phyloP scores from a whole-genome alignment of 1,140 invertebrate species.

The Reticulitermes speratus region DNA sequence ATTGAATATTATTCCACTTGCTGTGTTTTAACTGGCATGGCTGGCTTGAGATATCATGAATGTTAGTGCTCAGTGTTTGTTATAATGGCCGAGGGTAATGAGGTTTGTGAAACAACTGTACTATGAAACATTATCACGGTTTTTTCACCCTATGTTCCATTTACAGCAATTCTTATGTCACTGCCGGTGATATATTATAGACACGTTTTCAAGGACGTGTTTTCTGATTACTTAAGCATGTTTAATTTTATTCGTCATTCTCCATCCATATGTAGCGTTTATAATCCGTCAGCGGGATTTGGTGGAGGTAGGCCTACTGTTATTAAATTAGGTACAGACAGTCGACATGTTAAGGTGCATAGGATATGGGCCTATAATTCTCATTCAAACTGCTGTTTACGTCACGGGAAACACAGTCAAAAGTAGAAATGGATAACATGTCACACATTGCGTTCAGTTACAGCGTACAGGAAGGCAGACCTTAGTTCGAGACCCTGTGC shows the following conservation, averaged over 20 bases:
- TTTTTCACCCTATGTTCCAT: background rate
- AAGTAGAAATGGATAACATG: too few relatives aligned
- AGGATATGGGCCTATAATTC: too few relatives aligned
- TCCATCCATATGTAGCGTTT: too few relatives aligned
- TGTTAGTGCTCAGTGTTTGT: background rate
- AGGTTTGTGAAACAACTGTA: background rate
- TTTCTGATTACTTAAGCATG: background rate
- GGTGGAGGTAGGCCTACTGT: too few relatives aligned
- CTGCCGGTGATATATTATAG: background rate
- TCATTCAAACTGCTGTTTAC: too few relatives aligned
- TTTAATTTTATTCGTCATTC: background rate
- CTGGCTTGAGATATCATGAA: background rate
- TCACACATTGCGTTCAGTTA: too few relatives aligned
- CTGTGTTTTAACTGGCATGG: background rate
- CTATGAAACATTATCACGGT: background rate
- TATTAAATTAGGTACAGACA: too few relatives aligned
- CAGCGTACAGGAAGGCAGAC: too few relatives aligned
- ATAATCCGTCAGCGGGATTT: too few relatives aligned
- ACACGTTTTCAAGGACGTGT: background rate
- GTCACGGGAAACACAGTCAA: too few relatives aligned
- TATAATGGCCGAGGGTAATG: background rate
- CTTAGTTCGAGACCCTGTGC: too few relatives aligned
- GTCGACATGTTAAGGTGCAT: too few relatives aligned
- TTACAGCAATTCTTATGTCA: background rate
- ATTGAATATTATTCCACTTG: slow-evolving; percentile 9